Base-by-base conservation (phyloP, 2,888 invertebrate species). In the Drosophila borborema region DNA sequence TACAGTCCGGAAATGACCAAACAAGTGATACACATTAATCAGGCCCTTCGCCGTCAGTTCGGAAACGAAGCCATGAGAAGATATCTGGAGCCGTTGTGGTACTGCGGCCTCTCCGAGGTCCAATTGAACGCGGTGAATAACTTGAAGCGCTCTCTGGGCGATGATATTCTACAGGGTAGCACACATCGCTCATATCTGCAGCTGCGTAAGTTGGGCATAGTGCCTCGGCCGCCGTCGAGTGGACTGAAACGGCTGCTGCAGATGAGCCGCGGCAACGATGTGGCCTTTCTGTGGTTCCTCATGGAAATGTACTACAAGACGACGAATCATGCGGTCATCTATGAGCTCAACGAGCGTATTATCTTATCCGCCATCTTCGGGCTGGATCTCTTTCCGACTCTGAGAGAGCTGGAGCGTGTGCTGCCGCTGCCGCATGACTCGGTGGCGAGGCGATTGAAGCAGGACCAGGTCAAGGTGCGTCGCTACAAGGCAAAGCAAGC, bases 201-300 rank as follows among this genome's bases (percentile, higher is more conserved):
- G 23, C 23, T 86, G 3, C 16, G n/a, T 7, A 14, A 36, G 5
- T 61, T 93, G 20, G 93, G 92, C n/a, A n/a, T 93, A 1, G 49
- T 68, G 3, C 92, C 92, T 0, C 38, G 76, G 4, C 82, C 90
- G 3, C 46, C 67, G 1, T 20, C 51, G 6, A 41, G 58, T 1
- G 67, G 80, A 6, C 62, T 92, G 1, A 71, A 66, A 20, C 45
- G 71, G 3, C 60, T 90, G 3, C 85, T 92, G 69, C 40, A 55
- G 5, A 59, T 92, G 40, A 90, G 92, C 46, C 85, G 86, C 2
- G 91, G 91, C 31, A 93, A 90, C 63, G 93, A 93, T 63, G 80
- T 93, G 28, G 93, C 92, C 5, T 93, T 93, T 64, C 70, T 93
- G 4, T 93, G 93, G 93, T 93, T 92, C 59, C 80, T 93, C 2